Conservation (phyloP, 2,113 vertebrate genomes). For the Urocolius indicus region DNA sequence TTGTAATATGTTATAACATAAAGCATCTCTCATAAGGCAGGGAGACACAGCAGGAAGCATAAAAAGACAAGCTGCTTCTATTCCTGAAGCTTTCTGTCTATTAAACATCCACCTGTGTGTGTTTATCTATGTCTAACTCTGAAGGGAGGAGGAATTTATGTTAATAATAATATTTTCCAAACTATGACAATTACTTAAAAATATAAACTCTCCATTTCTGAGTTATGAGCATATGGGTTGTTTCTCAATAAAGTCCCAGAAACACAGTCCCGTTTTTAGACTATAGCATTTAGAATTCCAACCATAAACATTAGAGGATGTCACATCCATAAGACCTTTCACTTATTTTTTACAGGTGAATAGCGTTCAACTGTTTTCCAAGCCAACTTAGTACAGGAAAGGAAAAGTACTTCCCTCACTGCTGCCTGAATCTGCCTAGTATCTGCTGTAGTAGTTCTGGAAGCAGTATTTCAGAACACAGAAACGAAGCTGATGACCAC, state of each 20-base stretch:
- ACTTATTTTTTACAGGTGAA: not conserved
- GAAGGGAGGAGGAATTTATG: conserved; percentile 33
- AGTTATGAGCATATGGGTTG: not conserved
- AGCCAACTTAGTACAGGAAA: not conserved
- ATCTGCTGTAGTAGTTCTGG: not conserved
- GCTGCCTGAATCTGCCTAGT: not conserved
- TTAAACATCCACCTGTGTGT: not conserved
- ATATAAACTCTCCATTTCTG: not conserved
- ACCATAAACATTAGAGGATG: not conserved
- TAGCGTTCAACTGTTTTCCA: not conserved
- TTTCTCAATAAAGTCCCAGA: not conserved
- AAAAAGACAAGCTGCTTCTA: conserved; percentile 24
- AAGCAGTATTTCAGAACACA: not conserved
- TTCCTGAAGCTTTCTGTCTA: not conserved
- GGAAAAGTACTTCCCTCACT: not conserved
- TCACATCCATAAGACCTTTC: not conserved
- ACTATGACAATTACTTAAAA: not conserved
- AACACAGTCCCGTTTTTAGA: not conserved
- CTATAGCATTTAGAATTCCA: not conserved
- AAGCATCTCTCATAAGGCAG: not conserved
- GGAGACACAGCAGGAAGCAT: not conserved
- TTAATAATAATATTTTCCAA: conserved; percentile 34
- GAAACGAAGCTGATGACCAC: not conserved
- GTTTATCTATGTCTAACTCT: not conserved
- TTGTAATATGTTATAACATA: not conserved